phyloP scores from a whole-genome alignment of 2,888 invertebrate species.

The Sicus ferrugineus region DNA sequence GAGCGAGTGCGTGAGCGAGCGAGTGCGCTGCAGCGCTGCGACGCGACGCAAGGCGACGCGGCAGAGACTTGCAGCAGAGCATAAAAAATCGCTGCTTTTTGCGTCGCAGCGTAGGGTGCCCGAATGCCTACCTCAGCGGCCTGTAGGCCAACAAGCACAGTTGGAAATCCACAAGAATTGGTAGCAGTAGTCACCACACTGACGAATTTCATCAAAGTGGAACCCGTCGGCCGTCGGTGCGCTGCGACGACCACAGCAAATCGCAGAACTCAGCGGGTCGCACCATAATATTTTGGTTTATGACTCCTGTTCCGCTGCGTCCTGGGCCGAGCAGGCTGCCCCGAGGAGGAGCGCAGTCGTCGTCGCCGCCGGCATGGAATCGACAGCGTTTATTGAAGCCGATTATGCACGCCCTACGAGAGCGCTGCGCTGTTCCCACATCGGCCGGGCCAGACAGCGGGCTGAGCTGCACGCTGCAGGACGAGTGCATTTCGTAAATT shows the following conservation, averaged over 20 bases:
- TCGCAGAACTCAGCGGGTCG: conserved; percentile 54
- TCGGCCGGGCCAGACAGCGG: too few species aligned
- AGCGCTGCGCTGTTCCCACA: conserved; percentile 5
- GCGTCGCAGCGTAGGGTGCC: neutral
- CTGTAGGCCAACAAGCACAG: conserved; percentile 25
- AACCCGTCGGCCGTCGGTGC: conserved; percentile 47
- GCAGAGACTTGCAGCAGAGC: neutral
- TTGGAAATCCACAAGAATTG: conserved; percentile 43
- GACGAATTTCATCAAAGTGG: conserved; percentile 61
- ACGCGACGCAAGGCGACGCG: too few species aligned
- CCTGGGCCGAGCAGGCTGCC: neutral
- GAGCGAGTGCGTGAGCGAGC: neutral
- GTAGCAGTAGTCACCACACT: conserved; percentile 54
- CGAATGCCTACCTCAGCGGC: neutral
- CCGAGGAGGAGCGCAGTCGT: neutral
- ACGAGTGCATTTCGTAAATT: conserved; percentile 53
- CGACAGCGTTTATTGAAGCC: conserved; percentile 32
- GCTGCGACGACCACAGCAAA: conserved; percentile 55
- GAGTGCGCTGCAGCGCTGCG: neutral
- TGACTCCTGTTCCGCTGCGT: conserved; percentile 43
- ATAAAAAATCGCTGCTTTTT: conserved; percentile 27
- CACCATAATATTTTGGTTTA: conserved; percentile 59
- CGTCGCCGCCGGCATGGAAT: neutral
- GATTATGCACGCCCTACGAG: conserved; percentile 37
- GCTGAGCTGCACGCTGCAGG: conserved; percentile 44